Percentiles rank a stretch among this genome's conserved stretches.
Evolutionary conservation across 2,113 vertebrate genomes (phyloP).

Genomic region (Rhineura floridana): DNA sequence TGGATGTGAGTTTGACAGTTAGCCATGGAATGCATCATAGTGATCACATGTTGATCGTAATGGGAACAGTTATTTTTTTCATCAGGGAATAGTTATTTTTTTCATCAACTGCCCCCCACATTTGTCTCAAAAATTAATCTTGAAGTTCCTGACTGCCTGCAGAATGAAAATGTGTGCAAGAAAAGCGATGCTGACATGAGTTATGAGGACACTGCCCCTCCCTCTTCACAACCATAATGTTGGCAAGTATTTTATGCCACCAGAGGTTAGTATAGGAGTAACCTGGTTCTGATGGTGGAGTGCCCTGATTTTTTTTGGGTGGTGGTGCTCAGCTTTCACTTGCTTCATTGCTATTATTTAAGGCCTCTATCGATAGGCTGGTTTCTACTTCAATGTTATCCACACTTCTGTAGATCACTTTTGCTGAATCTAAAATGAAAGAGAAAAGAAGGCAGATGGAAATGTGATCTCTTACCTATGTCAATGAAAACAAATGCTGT

Average conservation of each 20-base stretch:
- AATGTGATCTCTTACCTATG: background rate
- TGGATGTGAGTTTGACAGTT: too few species aligned
- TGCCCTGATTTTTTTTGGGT: background rate
- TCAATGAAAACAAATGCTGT: background rate
- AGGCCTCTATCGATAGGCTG: background rate
- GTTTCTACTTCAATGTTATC: slow-evolving; percentile 1
- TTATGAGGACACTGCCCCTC: fast-evolving
- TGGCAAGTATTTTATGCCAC: fast-evolving
- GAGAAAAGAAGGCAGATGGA: background rate
- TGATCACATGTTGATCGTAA: background rate
- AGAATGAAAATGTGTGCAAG: fast-evolving
- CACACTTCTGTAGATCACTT: slow-evolving; percentile 3
- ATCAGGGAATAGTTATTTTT: background rate
- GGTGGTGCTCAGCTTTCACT: fast-evolving
- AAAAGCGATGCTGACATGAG: background rate
- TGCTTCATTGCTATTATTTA: slow-evolving; percentile 9
- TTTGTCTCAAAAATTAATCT: background rate
- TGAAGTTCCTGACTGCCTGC: too few species aligned
- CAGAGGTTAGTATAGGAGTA: background rate
- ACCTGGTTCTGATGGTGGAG: fast-evolving
- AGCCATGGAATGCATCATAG: background rate
- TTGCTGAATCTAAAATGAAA: slow-evolving; percentile 43
- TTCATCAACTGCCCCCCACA: too few species aligned
- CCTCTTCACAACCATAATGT: fast-evolving
- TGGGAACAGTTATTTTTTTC: background rate